These are phyloP conservation scores for Apis florea DNA, from an alignment of 1,140 invertebrate genomes.

Conservation along the genomic window DNA sequence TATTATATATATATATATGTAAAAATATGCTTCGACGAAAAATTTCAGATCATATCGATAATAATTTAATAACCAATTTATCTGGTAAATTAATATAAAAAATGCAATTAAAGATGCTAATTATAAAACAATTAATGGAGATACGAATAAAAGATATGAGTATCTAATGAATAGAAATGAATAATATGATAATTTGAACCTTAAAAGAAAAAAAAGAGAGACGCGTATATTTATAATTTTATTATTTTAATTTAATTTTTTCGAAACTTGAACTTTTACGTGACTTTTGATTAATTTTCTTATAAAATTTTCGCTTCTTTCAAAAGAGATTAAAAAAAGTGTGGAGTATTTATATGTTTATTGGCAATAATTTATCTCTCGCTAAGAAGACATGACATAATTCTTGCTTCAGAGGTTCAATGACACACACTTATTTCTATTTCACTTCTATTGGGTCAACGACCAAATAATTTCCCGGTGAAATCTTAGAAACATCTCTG, in stretches of 20 bases:
- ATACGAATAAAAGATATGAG: not conserved
- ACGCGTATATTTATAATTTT: not conserved
- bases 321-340: not conserved
- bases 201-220: not conserved
- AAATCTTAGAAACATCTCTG: constrained; percentile 31
- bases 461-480: constrained; percentile 41
- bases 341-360: not conserved
- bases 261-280: not conserved
- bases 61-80: too few relatives aligned
- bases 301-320: not conserved
- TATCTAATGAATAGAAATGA: not conserved
- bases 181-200: not conserved
- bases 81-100: too few relatives aligned
- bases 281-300: not conserved
- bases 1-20: too few relatives aligned
- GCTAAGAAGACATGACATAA: constrained; percentile 24
- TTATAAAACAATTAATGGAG: not conserved
- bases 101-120: too few relatives aligned
- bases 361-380: not conserved
- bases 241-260: not conserved
- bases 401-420: constrained; percentile 28
- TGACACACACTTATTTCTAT: constrained; percentile 32
- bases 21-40: too few relatives aligned
- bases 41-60: too few relatives aligned
- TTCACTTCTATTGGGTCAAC: constrained; percentile 27